Evolutionary conservation across 1,140 invertebrate genomes (phyloP).

Genomic region (Bombus polaris): DNA sequence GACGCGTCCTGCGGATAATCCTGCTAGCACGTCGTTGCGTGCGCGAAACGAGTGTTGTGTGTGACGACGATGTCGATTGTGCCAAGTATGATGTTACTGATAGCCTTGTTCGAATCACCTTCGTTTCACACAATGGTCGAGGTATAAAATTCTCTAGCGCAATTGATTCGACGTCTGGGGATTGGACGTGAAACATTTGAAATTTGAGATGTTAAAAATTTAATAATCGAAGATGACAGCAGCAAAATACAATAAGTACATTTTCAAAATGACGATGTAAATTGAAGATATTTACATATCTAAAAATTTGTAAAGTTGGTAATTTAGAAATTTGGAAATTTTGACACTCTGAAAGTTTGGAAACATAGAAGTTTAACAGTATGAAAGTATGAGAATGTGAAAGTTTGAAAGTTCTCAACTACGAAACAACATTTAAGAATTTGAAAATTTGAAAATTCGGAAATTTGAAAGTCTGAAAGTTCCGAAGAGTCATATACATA

Average conservation of each 20-base stretch:
- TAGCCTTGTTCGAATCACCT: background rate
- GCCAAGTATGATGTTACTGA: background rate
- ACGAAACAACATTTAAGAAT: background rate
- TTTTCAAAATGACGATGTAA: too few relatives aligned
- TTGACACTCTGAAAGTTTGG: background rate
- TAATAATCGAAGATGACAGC: background rate
- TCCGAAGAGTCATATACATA: accelerated
- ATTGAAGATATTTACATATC: too few relatives aligned
- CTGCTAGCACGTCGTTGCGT: slow-evolving; percentile 9
- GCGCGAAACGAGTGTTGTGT: slow-evolving; percentile 15
- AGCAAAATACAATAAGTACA: too few relatives aligned
- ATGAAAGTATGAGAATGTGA: background rate
- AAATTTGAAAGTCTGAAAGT: background rate
- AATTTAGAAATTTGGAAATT: background rate
- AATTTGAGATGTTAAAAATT: background rate
- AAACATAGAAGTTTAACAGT: background rate
- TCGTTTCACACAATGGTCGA: too few relatives aligned
- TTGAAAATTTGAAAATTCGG: background rate
- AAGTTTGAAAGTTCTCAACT: background rate
- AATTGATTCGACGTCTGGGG: background rate
- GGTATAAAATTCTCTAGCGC: background rate
- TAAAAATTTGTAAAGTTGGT: background rate
- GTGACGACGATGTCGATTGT: slow-evolving; percentile 18
- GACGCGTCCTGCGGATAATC: slow-evolving; percentile 14
- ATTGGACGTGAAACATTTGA: background rate